Base-by-base conservation (phyloP, 2,888 invertebrate genomes). In the Elysia crispata region DNA sequence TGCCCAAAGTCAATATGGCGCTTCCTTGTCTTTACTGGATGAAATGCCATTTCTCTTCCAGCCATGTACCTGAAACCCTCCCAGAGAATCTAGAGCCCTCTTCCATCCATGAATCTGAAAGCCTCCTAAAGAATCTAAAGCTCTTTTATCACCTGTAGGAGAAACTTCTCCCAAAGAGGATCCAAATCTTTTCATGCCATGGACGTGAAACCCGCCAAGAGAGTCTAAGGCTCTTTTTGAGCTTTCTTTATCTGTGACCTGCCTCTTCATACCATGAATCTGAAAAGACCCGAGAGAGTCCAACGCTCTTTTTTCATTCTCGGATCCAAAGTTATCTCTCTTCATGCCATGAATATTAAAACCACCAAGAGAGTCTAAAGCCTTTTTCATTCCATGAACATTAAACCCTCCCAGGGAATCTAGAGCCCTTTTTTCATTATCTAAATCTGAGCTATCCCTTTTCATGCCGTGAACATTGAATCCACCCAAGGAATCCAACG, bases 141-240 rank as follows among this genome's bases (percentile, higher is more conserved):
- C 28, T 11, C 79, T 54, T 79, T 74, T 79, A 8, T 75, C 67
- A 20, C 31, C 57, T 5, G 30, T 30, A 3, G 15, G 8, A 13
- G 72, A 23, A 6, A 41, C 41, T 3, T 20, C 49, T 33, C 31
- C 57, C 54, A 31, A 0, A 1, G 18, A 13, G 54, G 30, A 15
- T 76, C 57, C 57, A 15, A 49, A 57, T 13, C 81, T 50, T 54
- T 83, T 81, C 76, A 73, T 81, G 28, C 83, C 78, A 41, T 83
- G 83, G 20, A 83, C 83, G n/a, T 83, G 76, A 49, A 81, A 83
- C 0, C 80, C 83, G 13, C 83, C 81, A 3, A 83, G 69, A 1
- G 81, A 78, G 66, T 83, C 83, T 28, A 83, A 73, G 23, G 67
- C 69, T 28, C 83, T 31, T 60, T 80, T 80, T 31, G 6, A 8